Evolutionary conservation across 2,113 vertebrate species (phyloP).

Genomic region (Neomonachus schauinslandi): DNA sequence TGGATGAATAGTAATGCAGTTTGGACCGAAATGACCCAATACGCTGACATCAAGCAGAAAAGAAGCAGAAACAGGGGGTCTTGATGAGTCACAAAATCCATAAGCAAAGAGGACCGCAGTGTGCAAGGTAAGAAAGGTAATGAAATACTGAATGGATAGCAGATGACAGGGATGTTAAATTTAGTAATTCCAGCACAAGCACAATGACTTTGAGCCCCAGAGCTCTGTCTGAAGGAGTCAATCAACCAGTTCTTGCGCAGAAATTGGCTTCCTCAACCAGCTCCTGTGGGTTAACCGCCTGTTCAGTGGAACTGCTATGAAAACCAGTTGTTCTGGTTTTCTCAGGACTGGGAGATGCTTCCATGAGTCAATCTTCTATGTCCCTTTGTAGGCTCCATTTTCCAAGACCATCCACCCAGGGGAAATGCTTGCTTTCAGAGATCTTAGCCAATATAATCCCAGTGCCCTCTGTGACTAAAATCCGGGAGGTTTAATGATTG

Average conservation of each 20-base stretch:
- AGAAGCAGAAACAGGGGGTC: neutral
- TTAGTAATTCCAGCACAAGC: neutral
- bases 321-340: slow-evolving; percentile 80
- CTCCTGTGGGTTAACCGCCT: neutral
- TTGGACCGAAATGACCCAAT: neutral
- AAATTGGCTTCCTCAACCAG: slow-evolving; percentile 54
- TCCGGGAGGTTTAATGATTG: neutral
- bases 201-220: neutral
- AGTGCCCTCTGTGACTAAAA: neutral
- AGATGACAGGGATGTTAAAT: neutral
- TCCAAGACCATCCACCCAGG: slow-evolving; percentile 58
- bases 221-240: neutral
- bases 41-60: neutral
- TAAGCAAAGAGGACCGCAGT: neutral
- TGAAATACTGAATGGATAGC: neutral
- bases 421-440: slow-evolving; percentile 65
- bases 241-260: neutral
- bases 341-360: neutral
- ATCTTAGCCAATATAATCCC: neutral
- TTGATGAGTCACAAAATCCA: neutral
- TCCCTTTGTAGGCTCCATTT: slow-evolving; percentile 40
- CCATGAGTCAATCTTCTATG: slow-evolving; percentile 52
- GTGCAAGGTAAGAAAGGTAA: neutral
- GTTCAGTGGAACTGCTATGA: neutral
- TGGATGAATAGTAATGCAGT: neutral